Conservation (phyloP, 2,888 invertebrate genomes). For the Parnassius mnemosyne region DNA sequence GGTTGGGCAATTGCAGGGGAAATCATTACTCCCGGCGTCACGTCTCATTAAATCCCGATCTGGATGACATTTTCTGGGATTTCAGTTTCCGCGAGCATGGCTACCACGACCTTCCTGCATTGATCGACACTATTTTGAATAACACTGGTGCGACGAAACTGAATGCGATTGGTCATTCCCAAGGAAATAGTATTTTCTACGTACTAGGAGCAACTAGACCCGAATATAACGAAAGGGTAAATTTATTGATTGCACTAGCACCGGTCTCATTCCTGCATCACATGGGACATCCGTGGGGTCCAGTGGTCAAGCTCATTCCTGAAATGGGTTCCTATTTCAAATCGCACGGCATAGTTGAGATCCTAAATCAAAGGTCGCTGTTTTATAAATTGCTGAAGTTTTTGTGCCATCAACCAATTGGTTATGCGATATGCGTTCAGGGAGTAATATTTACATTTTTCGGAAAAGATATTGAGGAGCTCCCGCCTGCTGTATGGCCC, state of each 20-base stretch:
- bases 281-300: slow-evolving; percentile 39
- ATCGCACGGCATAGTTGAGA: slow-evolving; percentile 28
- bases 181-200: slow-evolving; percentile 26
- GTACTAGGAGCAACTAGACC: slow-evolving; percentile 24
- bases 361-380: slow-evolving; percentile 21
- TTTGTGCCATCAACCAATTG: slow-evolving; percentile 25
- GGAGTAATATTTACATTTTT: slow-evolving; percentile 20
- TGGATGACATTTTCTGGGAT: slow-evolving; percentile 26
- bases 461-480: slow-evolving; percentile 32
- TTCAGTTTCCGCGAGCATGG: slow-evolving; percentile 29
- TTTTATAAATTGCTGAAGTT: slow-evolving; percentile 2
- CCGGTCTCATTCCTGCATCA: slow-evolving; percentile 74
- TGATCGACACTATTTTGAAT: slow-evolving; percentile 24
- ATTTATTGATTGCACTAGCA: slow-evolving; percentile 58
- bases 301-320: slow-evolving; percentile 43
- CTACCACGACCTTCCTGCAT: slow-evolving; percentile 26
- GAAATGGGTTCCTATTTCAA: slow-evolving; percentile 54
- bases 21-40: slow-evolving; percentile 81
- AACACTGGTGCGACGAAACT: slow-evolving; percentile 11
- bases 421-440: slow-evolving; percentile 27
- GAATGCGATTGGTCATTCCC: slow-evolving; percentile 26
- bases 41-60: slow-evolving; percentile 28
- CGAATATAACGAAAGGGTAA: slow-evolving; percentile 28
- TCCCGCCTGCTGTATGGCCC: slow-evolving; percentile 35
- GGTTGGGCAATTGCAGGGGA: slow-evolving; percentile 75